These are phyloP conservation scores for Andrena haemorrhoa DNA, from an alignment of 2,888 invertebrate genomes.

Conservation along the genomic window DNA sequence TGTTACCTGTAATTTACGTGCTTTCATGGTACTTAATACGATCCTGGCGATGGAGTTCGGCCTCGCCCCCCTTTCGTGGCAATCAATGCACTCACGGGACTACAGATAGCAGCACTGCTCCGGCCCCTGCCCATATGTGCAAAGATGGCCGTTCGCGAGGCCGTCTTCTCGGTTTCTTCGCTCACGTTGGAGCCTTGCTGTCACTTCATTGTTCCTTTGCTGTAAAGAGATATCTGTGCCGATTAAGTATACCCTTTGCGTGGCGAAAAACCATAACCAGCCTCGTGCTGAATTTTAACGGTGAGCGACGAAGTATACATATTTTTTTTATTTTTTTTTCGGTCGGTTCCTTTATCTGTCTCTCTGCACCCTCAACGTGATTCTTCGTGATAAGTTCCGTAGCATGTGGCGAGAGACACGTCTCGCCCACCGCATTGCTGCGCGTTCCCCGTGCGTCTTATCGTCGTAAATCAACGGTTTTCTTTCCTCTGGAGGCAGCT, in stretches of 20 bases:
- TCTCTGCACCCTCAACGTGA: constrained; percentile 15
- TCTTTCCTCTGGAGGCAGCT: not conserved
- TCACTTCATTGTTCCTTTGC: constrained; percentile 40
- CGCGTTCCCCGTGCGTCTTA: not conserved
- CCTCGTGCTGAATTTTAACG: constrained; percentile 52
- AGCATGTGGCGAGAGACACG: constrained; percentile 43
- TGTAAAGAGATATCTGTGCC: constrained; percentile 39
- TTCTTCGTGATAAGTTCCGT: constrained; percentile 35
- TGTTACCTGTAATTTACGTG: constrained; percentile 36
- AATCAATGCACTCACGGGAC: constrained; percentile 68
- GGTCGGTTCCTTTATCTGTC: constrained; percentile 10
- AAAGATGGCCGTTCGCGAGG: constrained; percentile 79
- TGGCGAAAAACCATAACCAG: constrained; percentile 23
- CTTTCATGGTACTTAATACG: constrained; percentile 46
- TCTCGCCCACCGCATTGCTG: not conserved
- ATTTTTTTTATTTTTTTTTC: constrained; percentile 22
- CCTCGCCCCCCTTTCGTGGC: constrained; percentile 73
- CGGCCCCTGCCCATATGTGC: constrained; percentile 81
- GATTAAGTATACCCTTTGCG: constrained; percentile 31
- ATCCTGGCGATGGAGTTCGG: constrained; percentile 61
- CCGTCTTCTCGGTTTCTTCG: constrained; percentile 67
- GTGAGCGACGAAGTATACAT: constrained; percentile 62
- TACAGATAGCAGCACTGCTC: constrained; percentile 77
- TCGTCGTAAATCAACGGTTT: not conserved
- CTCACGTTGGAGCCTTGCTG: constrained; percentile 53